Evolutionary conservation across 2,888 invertebrate species (phyloP), one percentile per base, ranked within the genome.

Genomic region (Thereva unica): DNA sequence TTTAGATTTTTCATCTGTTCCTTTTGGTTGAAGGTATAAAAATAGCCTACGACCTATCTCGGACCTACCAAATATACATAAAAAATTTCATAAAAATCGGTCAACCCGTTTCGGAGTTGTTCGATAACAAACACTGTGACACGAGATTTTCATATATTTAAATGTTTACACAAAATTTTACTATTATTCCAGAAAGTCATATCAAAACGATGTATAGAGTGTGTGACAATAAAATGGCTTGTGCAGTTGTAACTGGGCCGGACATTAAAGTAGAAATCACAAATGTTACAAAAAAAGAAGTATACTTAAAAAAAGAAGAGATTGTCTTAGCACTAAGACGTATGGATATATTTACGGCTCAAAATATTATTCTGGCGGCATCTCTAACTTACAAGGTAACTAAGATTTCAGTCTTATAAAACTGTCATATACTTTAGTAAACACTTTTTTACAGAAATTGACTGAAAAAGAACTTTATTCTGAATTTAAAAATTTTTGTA

Each of bases 121-220:
- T n/a, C n/a, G n/a, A n/a, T n/a, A n/a, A n/a, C n/a, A n/a, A n/a
- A n/a, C n/a, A n/a, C n/a, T n/a, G n/a, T n/a, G n/a, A n/a, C n/a
- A n/a, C n/a, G n/a, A n/a, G n/a, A n/a, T n/a, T n/a, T n/a, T n/a
- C n/a, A n/a, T n/a, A n/a, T n/a, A n/a, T n/a, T n/a, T n/a, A n/a
- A n/a, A n/a, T n/a, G n/a, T n/a, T n/a, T n/a, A n/a, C n/a, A n/a
- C n/a, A n/a, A n/a, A n/a, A n/a, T n/a, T n/a, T n/a, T n/a, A n/a
- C n/a, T n/a, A n/a, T n/a, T n/a, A n/a, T 38, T 42, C 23, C 34
- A 61, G 61, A 50, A 40, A 50, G 50, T 34, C 9, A 40, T 4
- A 61, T 61, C 40, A 9, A 61, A 50, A 61, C 61, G 5, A 50
- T 61, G 49, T 61, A 61, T 12, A 40, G 23, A 41, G 61, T 61